These are phyloP conservation scores for Gonatopus flavifemur DNA, from an alignment of 1,140 invertebrate species.

Conservation along the genomic window DNA sequence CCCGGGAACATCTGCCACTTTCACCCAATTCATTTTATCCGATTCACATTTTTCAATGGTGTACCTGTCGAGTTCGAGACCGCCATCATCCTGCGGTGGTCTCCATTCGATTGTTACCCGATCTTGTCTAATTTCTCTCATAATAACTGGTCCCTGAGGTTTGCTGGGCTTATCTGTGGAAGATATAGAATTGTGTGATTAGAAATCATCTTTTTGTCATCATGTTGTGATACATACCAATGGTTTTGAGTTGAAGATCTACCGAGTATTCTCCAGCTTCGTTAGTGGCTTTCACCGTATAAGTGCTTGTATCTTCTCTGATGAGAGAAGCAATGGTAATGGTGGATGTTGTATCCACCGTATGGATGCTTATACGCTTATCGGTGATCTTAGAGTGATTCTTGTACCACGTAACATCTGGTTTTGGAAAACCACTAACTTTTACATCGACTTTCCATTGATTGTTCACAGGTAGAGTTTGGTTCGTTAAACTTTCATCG, in stretches of 20 bases:
- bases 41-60: conserved; percentile 79
- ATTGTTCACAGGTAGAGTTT: conserved; percentile 64
- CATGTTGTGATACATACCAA: conserved; percentile 66
- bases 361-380: conserved; percentile 60
- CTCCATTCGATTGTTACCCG: conserved; percentile 79
- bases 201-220: no score
- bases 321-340: conserved; percentile 66
- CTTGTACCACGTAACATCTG: conserved; percentile 67
- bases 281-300: conserved; percentile 69
- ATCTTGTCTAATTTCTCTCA: conserved; percentile 74
- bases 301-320: conserved; percentile 67
- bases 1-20: conserved; percentile 75
- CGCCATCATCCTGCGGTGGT: conserved; percentile 78
- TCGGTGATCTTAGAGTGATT: conserved; percentile 61
- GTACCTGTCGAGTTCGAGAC: conserved; percentile 76
- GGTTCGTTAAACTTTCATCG: conserved; percentile 63
- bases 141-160: conserved; percentile 75
- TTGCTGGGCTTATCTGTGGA: conserved; percentile 77
- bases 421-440: conserved; percentile 68
- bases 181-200: not conserved
- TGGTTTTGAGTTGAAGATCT: conserved; percentile 77
- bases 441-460: conserved; percentile 66
- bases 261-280: conserved; percentile 68
- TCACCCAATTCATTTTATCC: conserved; percentile 70
- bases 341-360: conserved; percentile 62